Conservation (phyloP, 1,140 invertebrate species). For the Kradibia gibbosae region DNA sequence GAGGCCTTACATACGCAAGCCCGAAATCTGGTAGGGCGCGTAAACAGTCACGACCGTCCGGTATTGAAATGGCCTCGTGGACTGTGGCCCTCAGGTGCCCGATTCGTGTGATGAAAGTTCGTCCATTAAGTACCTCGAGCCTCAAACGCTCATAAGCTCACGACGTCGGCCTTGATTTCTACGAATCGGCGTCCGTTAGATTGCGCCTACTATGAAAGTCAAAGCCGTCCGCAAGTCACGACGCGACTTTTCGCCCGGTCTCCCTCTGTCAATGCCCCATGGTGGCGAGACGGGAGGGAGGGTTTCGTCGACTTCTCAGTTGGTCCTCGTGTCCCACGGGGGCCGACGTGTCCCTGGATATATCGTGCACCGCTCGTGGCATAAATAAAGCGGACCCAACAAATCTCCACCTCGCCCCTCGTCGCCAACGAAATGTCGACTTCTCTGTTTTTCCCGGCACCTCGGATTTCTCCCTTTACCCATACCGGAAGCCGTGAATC, state of each 20-base stretch:
- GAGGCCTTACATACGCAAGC: not conserved
- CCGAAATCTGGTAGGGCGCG: too few relatives aligned
- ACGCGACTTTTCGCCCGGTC: not conserved
- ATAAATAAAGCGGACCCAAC: slow-evolving; percentile 38
- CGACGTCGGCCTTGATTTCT: not conserved
- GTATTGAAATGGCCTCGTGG: too few relatives aligned
- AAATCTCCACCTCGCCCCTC: not conserved
- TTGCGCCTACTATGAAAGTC: slow-evolving; percentile 38
- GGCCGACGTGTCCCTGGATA: not conserved
- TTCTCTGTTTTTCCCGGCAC: slow-evolving; percentile 28
- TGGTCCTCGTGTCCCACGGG: not conserved
- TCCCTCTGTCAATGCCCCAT: not conserved
- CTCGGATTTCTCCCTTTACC: slow-evolving; percentile 23
- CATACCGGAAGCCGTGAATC: not conserved
- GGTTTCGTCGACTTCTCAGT: slow-evolving; percentile 46
- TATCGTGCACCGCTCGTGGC: slow-evolving; percentile 29
- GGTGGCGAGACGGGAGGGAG: slow-evolving; percentile 14
- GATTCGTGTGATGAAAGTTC: too few relatives aligned
- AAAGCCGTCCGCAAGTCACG: slow-evolving; percentile 37
- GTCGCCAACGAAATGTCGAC: not conserved
- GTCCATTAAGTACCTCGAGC: not conserved
- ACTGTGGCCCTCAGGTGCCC: too few relatives aligned
- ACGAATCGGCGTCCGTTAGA: not conserved
- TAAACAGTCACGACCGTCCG: too few relatives aligned
- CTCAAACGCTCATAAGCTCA: not conserved